A percentile compares a stretch with the other conserved stretches of the same genome.
Conservation (phyloP, 2,797 vertebrate genomes). For the Enteromius treurensis region DNA sequence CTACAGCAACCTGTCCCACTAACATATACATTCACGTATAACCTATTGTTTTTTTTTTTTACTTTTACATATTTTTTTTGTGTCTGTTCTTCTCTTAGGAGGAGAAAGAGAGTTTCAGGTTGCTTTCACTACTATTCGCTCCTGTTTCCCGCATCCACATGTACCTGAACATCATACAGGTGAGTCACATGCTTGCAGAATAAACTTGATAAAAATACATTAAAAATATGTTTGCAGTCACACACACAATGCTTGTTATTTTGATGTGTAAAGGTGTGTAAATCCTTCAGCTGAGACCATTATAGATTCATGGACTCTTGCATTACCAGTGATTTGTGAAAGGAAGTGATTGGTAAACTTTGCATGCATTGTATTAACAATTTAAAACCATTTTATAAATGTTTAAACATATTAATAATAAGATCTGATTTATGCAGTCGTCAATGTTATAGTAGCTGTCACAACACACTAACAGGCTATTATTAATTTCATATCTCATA, state of each 20-base stretch:
- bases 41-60: neutral
- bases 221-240: neutral
- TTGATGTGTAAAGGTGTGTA: neutral
- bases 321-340: neutral
- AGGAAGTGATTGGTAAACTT: neutral
- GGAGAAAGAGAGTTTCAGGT: constrained; percentile 72
- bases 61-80: neutral
- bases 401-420: neutral
- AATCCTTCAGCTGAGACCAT: neutral
- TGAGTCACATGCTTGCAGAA: constrained; percentile 57
- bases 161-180: constrained; percentile 81
- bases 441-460: neutral
- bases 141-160: constrained; percentile 77
- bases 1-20: neutral
- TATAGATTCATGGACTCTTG: neutral
- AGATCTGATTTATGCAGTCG: neutral
- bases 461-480: neutral
- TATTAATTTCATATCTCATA: neutral
- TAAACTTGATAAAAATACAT: neutral
- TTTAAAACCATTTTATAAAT: neutral
- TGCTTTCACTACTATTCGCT: constrained; percentile 74
- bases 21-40: neutral
- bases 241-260: neutral
- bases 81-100: constrained; percentile 52
- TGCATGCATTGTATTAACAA: neutral